phyloP scores from a whole-genome alignment of 2,888 invertebrate genomes.

The Ectemnius continuus region DNA sequence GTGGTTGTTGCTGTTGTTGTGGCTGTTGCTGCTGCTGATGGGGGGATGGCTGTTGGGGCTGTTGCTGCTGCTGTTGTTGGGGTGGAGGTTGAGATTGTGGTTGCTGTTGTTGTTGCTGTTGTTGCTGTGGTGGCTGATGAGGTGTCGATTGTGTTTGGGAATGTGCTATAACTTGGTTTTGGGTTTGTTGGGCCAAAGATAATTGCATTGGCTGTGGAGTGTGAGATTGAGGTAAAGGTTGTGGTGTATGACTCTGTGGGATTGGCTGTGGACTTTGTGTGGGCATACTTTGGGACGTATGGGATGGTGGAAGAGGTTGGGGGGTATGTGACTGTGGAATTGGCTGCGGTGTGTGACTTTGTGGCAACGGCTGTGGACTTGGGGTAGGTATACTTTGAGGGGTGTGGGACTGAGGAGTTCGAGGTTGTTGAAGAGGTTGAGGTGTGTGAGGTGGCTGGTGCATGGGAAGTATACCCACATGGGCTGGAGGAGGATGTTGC shows the following conservation, averaged over 20 bases:
- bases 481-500: slow-evolving; percentile 80
- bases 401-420: slow-evolving; percentile 78
- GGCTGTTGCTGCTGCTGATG: slow-evolving; percentile 70
- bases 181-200: slow-evolving; percentile 70
- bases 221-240: slow-evolving; percentile 70
- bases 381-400: slow-evolving; percentile 72
- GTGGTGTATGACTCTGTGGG: slow-evolving; percentile 71
- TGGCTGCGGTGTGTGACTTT: slow-evolving; percentile 73
- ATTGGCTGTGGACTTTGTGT: slow-evolving; percentile 73
- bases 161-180: slow-evolving; percentile 71
- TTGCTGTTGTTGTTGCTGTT: slow-evolving; percentile 64
- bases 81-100: slow-evolving; percentile 60
- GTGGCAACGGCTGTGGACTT: slow-evolving; percentile 77
- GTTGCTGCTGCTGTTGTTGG: slow-evolving; percentile 70
- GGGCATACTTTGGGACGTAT: slow-evolving; percentile 72
- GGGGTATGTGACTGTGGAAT: slow-evolving; percentile 68
- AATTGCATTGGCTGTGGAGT: slow-evolving; percentile 74
- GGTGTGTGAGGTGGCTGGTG: slow-evolving; percentile 77
- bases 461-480: slow-evolving; percentile 71
- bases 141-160: slow-evolving; percentile 70
- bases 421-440: slow-evolving; percentile 74
- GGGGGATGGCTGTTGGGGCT: slow-evolving; percentile 55
- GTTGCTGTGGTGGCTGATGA: slow-evolving; percentile 69
- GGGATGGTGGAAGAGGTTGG: slow-evolving; percentile 70
- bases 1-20: slow-evolving; percentile 70